Conservation (phyloP, 2,888 invertebrate genomes). For the Pollenia amentaria region DNA sequence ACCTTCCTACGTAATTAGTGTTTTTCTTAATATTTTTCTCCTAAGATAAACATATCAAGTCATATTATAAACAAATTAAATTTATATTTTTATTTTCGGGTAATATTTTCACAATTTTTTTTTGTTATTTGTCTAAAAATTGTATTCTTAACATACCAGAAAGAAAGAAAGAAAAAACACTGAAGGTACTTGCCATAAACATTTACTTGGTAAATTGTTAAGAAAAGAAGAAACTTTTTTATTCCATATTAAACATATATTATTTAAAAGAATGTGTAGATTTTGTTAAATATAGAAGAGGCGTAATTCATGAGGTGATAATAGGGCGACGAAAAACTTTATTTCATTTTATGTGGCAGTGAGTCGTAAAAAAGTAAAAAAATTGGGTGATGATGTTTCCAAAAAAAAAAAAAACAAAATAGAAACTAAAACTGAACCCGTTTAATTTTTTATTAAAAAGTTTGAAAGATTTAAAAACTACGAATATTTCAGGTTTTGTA, state of each 20-base stretch:
- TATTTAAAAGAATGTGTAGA: conserved; percentile 32
- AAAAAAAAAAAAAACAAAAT: not conserved
- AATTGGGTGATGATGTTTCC: conserved; percentile 24
- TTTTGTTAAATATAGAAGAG: not conserved
- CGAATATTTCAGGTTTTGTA: not conserved
- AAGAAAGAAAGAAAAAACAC: not conserved
- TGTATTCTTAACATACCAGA: conserved; percentile 7
- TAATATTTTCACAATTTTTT: conserved; percentile 68
- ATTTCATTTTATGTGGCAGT: conserved; percentile 35
- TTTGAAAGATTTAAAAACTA: not conserved
- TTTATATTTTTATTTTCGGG: conserved; percentile 69
- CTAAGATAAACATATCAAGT: conserved; percentile 75
- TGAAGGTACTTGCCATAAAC: conserved; percentile 52
- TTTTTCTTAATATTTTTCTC: conserved; percentile 52
- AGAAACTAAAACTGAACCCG: too few relatives aligned
- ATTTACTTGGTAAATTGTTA: conserved; percentile 41
- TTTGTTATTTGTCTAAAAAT: conserved; percentile 41
- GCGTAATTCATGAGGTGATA: conserved; percentile 73
- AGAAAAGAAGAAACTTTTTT: conserved; percentile 51
- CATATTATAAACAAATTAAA: conserved; percentile 75
- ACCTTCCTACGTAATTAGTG: conserved; percentile 74
- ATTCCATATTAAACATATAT: not conserved
- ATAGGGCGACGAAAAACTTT: conserved; percentile 72
- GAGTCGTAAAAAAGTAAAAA: conserved; percentile 27
- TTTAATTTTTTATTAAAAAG: not conserved